Evolutionary conservation across 1,140 invertebrate species (phyloP), one percentile per base, ranked within the genome.

Genomic region (Myzus persicae): DNA sequence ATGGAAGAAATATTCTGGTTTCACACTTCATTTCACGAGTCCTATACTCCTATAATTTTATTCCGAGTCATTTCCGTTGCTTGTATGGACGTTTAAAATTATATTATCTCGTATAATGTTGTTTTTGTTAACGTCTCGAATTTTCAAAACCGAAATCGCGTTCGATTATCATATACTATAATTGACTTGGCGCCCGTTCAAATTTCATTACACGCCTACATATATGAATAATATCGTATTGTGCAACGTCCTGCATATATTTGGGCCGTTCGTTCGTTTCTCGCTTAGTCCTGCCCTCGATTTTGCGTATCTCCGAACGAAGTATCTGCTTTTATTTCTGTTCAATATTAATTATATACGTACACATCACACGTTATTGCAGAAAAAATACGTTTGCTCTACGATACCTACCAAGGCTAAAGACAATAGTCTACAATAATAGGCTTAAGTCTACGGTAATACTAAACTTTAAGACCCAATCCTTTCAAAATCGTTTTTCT

Each of bases 1-100:
- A n/a, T 48, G 36, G 87, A 88, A 88, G 85, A 88, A 89, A 89
- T 82, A 82, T 89, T 89, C 87, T 89, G 18, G 87, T 89, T 89
- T 51, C 48, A 54, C 87, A 89, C 87, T 87, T 87, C 85, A 87
- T 87, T 87, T 46, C 85, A 87, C 84, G 26, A 46, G 40, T 44
- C 42, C 84, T 87, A n/a, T 46, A 46, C 26, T 44, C 42, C 84
- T 87, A n/a, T 46, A 87, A 87, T 87, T 46, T 87, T 87, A 46
- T 87, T 87, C 85, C 31, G 31, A 87, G 85, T 85, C 84, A 85
- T 85, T 87, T 87, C 85, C 85, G 85, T 46, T 46, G 44, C 42
- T 26, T 87, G 42, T 31, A 18, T 40, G 42, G 31, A 76, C 40
- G 40, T 85, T 44, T 18, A 42, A 84, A 38, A 82, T 40, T 84